phyloP scores from a whole-genome alignment of 2,113 vertebrate species.

The Nipponia nippon region DNA sequence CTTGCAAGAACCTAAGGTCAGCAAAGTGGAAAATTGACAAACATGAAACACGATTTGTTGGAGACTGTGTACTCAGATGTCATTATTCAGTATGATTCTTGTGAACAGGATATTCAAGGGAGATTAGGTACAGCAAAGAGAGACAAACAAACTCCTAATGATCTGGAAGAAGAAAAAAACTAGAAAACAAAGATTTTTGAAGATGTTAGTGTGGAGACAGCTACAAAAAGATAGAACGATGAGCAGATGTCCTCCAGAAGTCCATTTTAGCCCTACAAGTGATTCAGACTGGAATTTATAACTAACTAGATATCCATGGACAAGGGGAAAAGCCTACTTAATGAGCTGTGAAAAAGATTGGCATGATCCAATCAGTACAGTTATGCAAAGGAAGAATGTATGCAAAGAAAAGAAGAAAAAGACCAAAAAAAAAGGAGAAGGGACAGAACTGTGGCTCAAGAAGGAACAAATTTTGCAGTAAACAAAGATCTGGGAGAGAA shows the following conservation, averaged over 20 bases:
- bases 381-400: neutral
- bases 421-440: neutral
- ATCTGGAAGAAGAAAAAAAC: neutral
- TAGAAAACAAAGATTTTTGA: neutral
- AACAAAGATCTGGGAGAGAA: neutral
- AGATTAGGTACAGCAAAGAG: neutral
- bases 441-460: neutral
- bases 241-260: neutral
- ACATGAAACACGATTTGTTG: neutral
- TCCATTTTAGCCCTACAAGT: neutral
- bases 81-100: neutral
- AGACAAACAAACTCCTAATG: neutral
- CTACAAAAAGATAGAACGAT: neutral
- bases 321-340: neutral
- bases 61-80: neutral
- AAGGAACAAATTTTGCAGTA: neutral
- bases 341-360: neutral
- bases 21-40: neutral
- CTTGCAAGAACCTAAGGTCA: neutral
- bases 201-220: neutral
- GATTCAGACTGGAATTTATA: neutral
- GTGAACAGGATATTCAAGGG: neutral
- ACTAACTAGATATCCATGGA: neutral
- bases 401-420: neutral
- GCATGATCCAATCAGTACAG: neutral